phyloP scores from a whole-genome alignment of 2,113 vertebrate species.

The Heterotis niloticus region DNA sequence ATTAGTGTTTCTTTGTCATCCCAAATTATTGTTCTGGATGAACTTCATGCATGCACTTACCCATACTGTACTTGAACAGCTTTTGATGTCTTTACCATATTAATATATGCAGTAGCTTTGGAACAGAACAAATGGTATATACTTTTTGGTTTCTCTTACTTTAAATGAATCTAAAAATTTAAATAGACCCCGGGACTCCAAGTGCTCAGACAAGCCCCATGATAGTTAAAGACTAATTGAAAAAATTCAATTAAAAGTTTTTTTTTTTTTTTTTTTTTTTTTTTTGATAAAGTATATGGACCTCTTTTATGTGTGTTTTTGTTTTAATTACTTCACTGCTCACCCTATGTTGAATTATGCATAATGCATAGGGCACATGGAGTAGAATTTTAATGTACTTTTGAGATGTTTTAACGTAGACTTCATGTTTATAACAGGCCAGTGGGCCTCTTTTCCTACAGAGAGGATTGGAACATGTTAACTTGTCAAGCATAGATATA shows the following conservation, averaged over 20 bases:
- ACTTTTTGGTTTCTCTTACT: background rate
- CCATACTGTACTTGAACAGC: background rate
- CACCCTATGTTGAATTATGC: conserved; percentile 1
- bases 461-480: background rate
- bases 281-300: background rate
- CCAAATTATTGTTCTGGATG: background rate
- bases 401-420: background rate
- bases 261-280: background rate
- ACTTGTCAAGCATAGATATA: background rate
- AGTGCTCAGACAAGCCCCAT: conserved; percentile 6
- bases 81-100: background rate
- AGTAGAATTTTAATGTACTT: background rate
- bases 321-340: conserved; percentile 16
- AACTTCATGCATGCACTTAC: background rate
- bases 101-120: background rate
- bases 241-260: conserved; percentile 19
- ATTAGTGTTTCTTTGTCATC: conserved; percentile 1
- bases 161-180: background rate
- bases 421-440: background rate
- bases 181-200: background rate
- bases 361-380: conserved; percentile 1
- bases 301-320: background rate
- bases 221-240: conserved; percentile 5
- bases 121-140: background rate
- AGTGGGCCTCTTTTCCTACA: background rate